A percentile compares a stretch with the other conserved stretches of the same genome.
These are phyloP conservation scores for Eumeta japonica DNA, from an alignment of 1,140 invertebrate species.

Conservation along the genomic window DNA sequence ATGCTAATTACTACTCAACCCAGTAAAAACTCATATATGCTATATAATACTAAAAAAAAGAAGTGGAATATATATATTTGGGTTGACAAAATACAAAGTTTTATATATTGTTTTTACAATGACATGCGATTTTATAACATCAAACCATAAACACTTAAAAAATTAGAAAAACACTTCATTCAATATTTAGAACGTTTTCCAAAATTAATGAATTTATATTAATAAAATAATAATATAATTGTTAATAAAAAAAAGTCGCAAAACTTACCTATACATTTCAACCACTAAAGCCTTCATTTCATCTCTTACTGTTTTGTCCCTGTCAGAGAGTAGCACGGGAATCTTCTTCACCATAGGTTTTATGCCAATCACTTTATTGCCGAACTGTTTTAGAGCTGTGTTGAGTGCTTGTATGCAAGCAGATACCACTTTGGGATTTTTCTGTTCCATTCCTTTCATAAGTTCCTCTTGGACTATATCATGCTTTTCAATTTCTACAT, in stretches of 20 bases:
- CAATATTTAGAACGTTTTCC: constrained; percentile 6
- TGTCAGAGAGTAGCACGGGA: constrained; percentile 79
- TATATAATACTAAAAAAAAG: too few species aligned
- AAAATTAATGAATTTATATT: constrained; percentile 1
- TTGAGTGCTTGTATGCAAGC: constrained; percentile 79
- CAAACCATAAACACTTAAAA: not conserved
- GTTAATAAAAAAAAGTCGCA: not conserved
- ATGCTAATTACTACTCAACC: too few species aligned
- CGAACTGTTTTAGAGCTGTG: constrained; percentile 82
- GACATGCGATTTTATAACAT: too few species aligned
- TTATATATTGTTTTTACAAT: too few species aligned
- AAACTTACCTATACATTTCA: constrained; percentile 78
- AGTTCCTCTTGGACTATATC: constrained; percentile 89
- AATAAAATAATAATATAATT: constrained; percentile 1
- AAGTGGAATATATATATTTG: too few species aligned
- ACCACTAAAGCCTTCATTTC: constrained; percentile 86
- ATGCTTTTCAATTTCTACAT: constrained; percentile 94
- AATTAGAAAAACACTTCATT: not conserved
- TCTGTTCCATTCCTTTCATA: constrained; percentile 89
- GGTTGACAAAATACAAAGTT: too few species aligned
- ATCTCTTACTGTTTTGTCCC: constrained; percentile 90
- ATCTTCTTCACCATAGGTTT: constrained; percentile 90
- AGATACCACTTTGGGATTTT: constrained; percentile 92
- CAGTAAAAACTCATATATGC: too few species aligned
- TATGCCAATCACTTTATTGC: constrained; percentile 85